Percentiles rank a stretch among this genome's conserved stretches.
phyloP scores from a whole-genome alignment of 2,797 vertebrate species.

The Martes flavigula region DNA sequence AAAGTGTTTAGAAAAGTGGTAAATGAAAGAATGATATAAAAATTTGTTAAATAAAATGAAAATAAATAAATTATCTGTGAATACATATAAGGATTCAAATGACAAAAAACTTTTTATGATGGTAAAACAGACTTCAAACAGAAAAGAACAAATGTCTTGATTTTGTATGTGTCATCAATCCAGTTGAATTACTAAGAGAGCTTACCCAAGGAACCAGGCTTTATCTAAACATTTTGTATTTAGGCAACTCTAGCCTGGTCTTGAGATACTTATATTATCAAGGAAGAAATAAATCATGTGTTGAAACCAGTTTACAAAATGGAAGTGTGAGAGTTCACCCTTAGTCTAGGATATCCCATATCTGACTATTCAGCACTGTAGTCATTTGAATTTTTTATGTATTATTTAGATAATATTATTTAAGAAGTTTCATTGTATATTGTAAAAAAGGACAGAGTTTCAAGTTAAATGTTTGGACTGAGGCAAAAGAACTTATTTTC shows the following conservation, averaged over 20 bases:
- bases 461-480: slow-evolving; percentile 24
- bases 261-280: not conserved
- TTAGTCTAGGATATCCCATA: not conserved
- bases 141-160: slow-evolving; percentile 1
- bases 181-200: not conserved
- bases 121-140: slow-evolving; percentile 15
- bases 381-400: not conserved
- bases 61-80: slow-evolving; percentile 19
- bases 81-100: not conserved
- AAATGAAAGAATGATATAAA: not conserved
- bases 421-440: slow-evolving; percentile 6
- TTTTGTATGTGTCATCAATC: not conserved
- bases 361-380: not conserved
- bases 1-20: slow-evolving; percentile 9
- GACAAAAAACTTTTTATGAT: not conserved
- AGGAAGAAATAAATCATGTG: not conserved
- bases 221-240: not conserved
- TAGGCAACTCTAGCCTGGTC: not conserved
- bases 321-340: not conserved
- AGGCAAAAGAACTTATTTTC: slow-evolving; percentile 5
- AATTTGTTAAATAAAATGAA: slow-evolving; percentile 26
- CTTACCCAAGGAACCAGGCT: not conserved
- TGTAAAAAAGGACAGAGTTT: not conserved
- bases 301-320: slow-evolving; percentile 14
- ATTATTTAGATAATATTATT: slow-evolving; percentile 26